Conservation (phyloP, 2,797 vertebrate species). For the Cynodonichthys magdalenae region DNA sequence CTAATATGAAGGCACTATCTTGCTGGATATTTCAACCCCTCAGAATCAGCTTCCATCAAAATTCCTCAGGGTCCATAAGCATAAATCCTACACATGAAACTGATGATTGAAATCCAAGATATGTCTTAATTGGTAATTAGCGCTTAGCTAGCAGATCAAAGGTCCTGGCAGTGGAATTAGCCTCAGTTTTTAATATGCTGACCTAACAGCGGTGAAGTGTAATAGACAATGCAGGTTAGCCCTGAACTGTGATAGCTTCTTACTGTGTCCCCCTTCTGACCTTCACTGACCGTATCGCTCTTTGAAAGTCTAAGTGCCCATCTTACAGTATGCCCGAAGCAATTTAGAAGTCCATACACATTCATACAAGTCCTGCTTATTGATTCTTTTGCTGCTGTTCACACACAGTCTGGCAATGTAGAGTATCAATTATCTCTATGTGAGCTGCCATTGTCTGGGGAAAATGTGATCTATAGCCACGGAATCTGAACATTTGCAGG, state of each 20-base stretch:
- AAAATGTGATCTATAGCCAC: constrained; percentile 69
- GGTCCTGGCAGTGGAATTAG: constrained; percentile 76
- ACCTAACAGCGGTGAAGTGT: constrained; percentile 56
- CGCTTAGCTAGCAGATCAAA: constrained; percentile 76
- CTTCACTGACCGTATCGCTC: constrained; percentile 76
- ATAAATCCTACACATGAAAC: constrained; percentile 65
- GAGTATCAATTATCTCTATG: constrained; percentile 73
- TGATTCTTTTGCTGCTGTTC: constrained; percentile 74
- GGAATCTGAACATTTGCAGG: constrained; percentile 48
- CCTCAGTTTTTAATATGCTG: constrained; percentile 77
- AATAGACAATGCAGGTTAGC: constrained; percentile 69
- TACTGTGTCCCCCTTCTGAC: constrained; percentile 66
- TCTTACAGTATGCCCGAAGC: constrained; percentile 74
- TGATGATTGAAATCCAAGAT: constrained; percentile 79
- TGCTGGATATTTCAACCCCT: constrained; percentile 29
- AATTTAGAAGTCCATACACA: constrained; percentile 73
- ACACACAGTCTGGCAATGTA: constrained; percentile 70
- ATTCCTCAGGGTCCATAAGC: constrained; percentile 38
- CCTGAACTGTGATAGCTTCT: constrained; percentile 57
- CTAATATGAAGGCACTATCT: constrained; percentile 15
- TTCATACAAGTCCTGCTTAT: constrained; percentile 74
- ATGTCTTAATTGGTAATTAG: constrained; percentile 82
- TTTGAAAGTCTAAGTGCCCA: constrained; percentile 79
- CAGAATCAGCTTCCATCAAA: constrained; percentile 17
- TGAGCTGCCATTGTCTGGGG: constrained; percentile 68